phyloP scores from a whole-genome alignment of 92 coral and sea anemone species.

The Heteractis magnifica region DNA sequence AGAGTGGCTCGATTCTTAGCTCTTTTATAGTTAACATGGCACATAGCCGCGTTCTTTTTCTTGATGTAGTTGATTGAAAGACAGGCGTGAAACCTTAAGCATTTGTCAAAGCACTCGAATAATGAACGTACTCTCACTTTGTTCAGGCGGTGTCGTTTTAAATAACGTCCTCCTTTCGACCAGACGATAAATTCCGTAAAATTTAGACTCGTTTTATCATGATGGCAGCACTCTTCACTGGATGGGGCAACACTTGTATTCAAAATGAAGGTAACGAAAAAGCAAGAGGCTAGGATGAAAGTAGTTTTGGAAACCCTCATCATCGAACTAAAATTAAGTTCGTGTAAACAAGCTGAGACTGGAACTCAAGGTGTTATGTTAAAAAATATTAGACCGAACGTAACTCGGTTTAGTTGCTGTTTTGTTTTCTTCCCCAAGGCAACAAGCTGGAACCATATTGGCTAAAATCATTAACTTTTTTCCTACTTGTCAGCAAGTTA shows the following conservation, averaged over 20 bases:
- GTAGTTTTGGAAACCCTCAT: not conserved
- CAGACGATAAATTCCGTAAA: not conserved
- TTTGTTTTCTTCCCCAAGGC: too few relatives aligned
- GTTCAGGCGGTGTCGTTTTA: not conserved
- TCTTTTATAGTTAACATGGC: not conserved
- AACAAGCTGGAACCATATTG: too few relatives aligned
- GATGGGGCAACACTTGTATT: not conserved
- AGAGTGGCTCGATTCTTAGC: not conserved
- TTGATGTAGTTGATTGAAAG: conserved; percentile 8
- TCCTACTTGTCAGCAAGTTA: too few relatives aligned
- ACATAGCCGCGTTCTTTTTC: not conserved
- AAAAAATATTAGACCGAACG: too few relatives aligned
- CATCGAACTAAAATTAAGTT: not conserved
- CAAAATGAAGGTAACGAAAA: not conserved
- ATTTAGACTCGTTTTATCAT: not conserved
- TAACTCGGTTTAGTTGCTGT: too few relatives aligned
- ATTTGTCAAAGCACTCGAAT: conserved; percentile 18
- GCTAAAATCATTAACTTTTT: too few relatives aligned
- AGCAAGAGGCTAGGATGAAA: not conserved
- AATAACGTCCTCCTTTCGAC: not conserved
- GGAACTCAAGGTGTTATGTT: too few relatives aligned
- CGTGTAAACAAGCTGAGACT: too few relatives aligned
- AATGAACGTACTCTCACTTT: not conserved
- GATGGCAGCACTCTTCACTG: too few relatives aligned
- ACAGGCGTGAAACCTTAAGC: conserved; percentile 13